Conservation (phyloP, 2,797 vertebrate genomes). For the Hippoglossus hippoglossus region DNA sequence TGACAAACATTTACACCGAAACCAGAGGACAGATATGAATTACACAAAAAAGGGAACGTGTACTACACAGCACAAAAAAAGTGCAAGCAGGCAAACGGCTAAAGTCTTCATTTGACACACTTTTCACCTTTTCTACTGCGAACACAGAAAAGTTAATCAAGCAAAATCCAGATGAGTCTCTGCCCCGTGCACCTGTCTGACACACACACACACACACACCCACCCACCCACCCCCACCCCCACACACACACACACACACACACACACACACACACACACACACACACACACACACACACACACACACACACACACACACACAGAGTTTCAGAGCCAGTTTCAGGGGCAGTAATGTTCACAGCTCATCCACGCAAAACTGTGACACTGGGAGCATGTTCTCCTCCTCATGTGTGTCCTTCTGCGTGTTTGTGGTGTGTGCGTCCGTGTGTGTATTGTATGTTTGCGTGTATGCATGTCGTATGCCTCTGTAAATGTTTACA, state of each 20-base stretch:
- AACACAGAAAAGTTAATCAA: slow-evolving; percentile 20
- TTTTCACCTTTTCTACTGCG: slow-evolving; percentile 13
- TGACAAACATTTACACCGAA: slow-evolving; percentile 51
- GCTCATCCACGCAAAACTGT: slow-evolving; percentile 45
- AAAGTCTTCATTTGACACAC: slow-evolving; percentile 17
- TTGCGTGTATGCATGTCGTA: too few relatives aligned
- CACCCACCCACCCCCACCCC: slow-evolving; percentile 12
- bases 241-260: slow-evolving; percentile 1
- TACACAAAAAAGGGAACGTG: slow-evolving; percentile 18
- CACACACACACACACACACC: slow-evolving; percentile 14
- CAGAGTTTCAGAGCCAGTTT: slow-evolving; percentile 31
- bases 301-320: not conserved
- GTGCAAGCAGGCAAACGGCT: slow-evolving; percentile 23
- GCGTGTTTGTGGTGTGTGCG: not conserved
- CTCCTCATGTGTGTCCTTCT: slow-evolving; percentile 6
- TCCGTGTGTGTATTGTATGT: not conserved
- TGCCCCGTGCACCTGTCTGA: slow-evolving; percentile 11
- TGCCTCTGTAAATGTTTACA: not conserved
- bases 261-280: not conserved
- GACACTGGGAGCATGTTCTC: slow-evolving; percentile 39
- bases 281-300: slow-evolving; percentile 7
- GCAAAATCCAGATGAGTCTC: slow-evolving; percentile 52
- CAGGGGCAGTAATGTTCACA: slow-evolving; percentile 47
- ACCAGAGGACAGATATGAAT: slow-evolving; percentile 48
- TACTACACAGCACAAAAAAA: slow-evolving; percentile 12